A percentile compares a stretch with the other conserved stretches of the same genome.
These are phyloP conservation scores for Trichonephila inaurata DNA, from an alignment of 1,140 invertebrate species.

Conservation along the genomic window DNA sequence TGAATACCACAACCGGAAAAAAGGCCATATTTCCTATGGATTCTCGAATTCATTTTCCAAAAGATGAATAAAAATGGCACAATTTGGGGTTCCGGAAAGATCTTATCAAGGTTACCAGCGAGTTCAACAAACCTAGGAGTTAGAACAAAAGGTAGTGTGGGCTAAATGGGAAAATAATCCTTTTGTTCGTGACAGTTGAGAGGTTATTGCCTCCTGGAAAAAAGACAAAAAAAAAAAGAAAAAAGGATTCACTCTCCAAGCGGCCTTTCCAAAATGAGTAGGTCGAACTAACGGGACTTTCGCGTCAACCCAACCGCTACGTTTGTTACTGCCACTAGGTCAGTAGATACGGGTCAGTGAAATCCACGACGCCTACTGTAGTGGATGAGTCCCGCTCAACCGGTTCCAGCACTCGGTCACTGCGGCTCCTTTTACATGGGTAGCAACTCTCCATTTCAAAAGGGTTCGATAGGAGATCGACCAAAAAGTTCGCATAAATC, in stretches of 20 bases:
- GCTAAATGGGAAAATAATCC: slow-evolving; percentile 65
- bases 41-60: slow-evolving; percentile 20
- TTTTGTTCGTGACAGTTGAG: slow-evolving; percentile 63
- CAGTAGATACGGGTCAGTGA: slow-evolving; percentile 75
- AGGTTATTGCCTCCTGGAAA: slow-evolving; percentile 66
- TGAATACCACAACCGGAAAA: neutral
- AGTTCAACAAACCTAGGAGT: slow-evolving; percentile 60
- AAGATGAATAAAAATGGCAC: slow-evolving; percentile 49
- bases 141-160: slow-evolving; percentile 61
- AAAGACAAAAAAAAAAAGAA: neutral
- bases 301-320: slow-evolving; percentile 65
- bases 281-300: slow-evolving; percentile 64
- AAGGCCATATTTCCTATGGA: slow-evolving; percentile 18
- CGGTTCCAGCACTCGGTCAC: slow-evolving; percentile 39
- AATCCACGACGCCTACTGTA: slow-evolving; percentile 22
- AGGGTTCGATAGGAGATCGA: neutral
- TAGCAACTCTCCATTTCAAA: slow-evolving; percentile 51
- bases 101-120: slow-evolving; percentile 60
- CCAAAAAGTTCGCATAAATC: too few relatives aligned
- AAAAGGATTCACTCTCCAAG: slow-evolving; percentile 55
- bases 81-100: slow-evolving; percentile 49
- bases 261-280: slow-evolving; percentile 57
- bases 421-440: neutral
- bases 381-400: slow-evolving; percentile 45
- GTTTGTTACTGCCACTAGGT: slow-evolving; percentile 73